A percentile compares a stretch with the other conserved stretches of the same genome.
These are phyloP conservation scores for Danaus chrysippus DNA, from an alignment of 2,888 invertebrate species.

Conservation along the genomic window DNA sequence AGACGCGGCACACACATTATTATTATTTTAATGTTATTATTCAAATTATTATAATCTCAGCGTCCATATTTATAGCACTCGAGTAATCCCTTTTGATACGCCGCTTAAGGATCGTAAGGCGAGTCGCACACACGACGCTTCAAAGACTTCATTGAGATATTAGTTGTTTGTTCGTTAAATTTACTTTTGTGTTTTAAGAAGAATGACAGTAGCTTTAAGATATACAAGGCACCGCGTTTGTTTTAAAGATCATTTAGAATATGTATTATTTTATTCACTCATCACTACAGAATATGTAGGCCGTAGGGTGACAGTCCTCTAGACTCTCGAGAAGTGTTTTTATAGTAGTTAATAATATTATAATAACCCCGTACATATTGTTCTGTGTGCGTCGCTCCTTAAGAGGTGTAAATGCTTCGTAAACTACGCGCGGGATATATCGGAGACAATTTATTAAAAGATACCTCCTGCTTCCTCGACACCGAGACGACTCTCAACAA, in stretches of 20 bases:
- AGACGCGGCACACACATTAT: slow-evolving; percentile 47
- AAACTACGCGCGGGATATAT: slow-evolving; percentile 65
- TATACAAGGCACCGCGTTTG: too few species aligned
- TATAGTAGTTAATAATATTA: too few species aligned
- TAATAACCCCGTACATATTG: too few species aligned
- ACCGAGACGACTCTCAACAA: slow-evolving; percentile 16
- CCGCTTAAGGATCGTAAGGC: slow-evolving; percentile 54
- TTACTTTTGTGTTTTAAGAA: too few species aligned
- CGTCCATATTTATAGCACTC: slow-evolving; percentile 69
- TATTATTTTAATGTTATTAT: slow-evolving; percentile 76
- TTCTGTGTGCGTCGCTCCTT: slow-evolving; percentile 44
- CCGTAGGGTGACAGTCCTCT: too few species aligned
- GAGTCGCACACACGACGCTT: slow-evolving; percentile 34
- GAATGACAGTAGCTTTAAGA: too few species aligned
- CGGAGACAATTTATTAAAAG: slow-evolving; percentile 68
- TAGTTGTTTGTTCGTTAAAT: too few species aligned
- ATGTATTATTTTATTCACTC: too few species aligned
- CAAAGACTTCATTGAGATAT: background rate
- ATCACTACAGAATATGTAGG: too few species aligned
- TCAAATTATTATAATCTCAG: slow-evolving; percentile 74
- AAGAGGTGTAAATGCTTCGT: slow-evolving; percentile 64
- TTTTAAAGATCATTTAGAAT: too few species aligned
- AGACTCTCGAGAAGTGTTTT: too few species aligned
- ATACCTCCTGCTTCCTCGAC: slow-evolving; percentile 45
- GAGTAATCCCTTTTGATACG: slow-evolving; percentile 71